A percentile compares a stretch with the other conserved stretches of the same genome.
These are phyloP conservation scores for Synergus japonicus DNA, from an alignment of 2,888 invertebrate genomes.

Conservation along the genomic window DNA sequence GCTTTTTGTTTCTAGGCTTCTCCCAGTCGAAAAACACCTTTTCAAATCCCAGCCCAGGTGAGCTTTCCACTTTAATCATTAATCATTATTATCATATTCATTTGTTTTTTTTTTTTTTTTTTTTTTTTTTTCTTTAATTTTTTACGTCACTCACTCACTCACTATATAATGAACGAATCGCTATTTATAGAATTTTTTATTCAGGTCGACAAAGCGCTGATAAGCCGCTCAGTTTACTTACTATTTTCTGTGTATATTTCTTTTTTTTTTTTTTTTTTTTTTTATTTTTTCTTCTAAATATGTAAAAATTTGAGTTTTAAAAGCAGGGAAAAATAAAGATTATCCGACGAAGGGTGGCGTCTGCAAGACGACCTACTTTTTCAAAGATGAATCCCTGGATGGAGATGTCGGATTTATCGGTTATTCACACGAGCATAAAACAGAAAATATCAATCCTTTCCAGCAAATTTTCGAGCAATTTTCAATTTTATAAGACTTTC, in stretches of 20 bases:
- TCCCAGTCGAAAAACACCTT: constrained; percentile 73
- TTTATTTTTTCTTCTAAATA: neutral
- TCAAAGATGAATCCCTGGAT: constrained; percentile 13
- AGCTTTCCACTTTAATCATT: constrained; percentile 51
- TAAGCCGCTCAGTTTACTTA: neutral
- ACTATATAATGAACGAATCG: constrained; percentile 29
- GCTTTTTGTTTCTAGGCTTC: constrained; percentile 67
- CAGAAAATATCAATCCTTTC: neutral
- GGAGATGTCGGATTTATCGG: constrained; percentile 32
- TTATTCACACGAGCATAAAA: constrained; percentile 23
- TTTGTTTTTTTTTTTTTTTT: neutral
- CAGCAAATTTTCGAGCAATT: neutral
- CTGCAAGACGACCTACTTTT: constrained; percentile 35
- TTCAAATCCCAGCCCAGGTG: constrained; percentile 72
- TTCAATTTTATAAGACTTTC: neutral
- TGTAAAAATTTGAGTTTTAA: neutral
- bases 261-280: too few relatives aligned
- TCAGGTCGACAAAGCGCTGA: constrained; percentile 36
- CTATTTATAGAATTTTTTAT: constrained; percentile 39
- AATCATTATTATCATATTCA: too few relatives aligned
- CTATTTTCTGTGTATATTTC: constrained; percentile 3
- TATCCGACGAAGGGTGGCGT: neutral
- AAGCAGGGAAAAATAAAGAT: neutral
- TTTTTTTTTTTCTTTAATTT: neutral
- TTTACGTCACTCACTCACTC: constrained; percentile 10